Evolutionary conservation across 2,113 vertebrate species (phyloP), one percentile per base, ranked within the genome.

Genomic region (Leptobrachium ailaonicum): DNA sequence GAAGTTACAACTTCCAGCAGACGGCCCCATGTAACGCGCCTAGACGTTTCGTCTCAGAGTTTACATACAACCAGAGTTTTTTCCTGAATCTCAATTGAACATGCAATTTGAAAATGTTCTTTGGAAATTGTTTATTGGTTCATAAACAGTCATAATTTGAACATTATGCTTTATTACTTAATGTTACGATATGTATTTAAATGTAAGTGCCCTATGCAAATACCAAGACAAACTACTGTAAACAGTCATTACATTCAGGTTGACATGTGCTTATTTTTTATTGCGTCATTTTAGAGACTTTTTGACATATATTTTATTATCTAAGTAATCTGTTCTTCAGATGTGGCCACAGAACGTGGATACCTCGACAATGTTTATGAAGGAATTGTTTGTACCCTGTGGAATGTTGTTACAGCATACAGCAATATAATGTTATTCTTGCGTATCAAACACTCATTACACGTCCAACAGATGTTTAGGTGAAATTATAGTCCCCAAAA

Each of bases 201-300:
- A 79, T 42, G 12, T 53, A 73, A 64, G 14, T 2, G 73, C 60
- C 41, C 60, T 56, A 72, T 13, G 32, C 69, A 71, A 79, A 79
- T 79, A 79, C 32, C 72, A 68, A 66, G 77, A 64, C 77, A 40
- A 64, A 72, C 11, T 60, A 43, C 69, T 64, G 42, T 79, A 79
- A 71, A 79, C 77, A 72, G 44, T 72, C 69, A 72, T 69, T 73
- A 41, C 43, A 41, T 43, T 53, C 44, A 62, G 41, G 69, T 41
- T 66, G 77, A 79, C 77, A 73, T 32, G 13, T 79, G 77, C 70
- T 79, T 79, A 79, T 73, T 79, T 71, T 47, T 47, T 45, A 71
- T 44, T 71, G 43, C 44, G 14, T 47, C 43, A 58, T 73, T 71
- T 43, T 66, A 66, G 63, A 73, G 69, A 71, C 58, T 41, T 42